Evolutionary conservation across 2,113 vertebrate species (phyloP).

Genomic region (Laticauda laticaudata): DNA sequence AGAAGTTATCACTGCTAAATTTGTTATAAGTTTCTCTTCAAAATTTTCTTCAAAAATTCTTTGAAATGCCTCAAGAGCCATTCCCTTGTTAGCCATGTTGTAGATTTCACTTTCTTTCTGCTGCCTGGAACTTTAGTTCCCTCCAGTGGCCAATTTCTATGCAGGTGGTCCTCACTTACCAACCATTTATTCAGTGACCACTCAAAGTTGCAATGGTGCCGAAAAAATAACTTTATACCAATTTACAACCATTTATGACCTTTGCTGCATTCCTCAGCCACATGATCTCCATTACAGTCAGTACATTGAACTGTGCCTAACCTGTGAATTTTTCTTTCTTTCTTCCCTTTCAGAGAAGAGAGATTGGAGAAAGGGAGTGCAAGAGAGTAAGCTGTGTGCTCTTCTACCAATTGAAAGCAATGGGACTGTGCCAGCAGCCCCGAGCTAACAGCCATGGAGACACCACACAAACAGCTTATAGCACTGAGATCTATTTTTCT

Average conservation of each 20-base stretch:
- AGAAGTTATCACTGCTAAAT: background rate
- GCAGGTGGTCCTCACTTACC: background rate
- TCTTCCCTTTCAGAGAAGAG: background rate
- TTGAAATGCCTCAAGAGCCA: background rate
- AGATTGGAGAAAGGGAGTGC: background rate
- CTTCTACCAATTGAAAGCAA: background rate
- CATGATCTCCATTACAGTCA: background rate
- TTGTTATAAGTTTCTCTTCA: background rate
- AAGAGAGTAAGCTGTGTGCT: background rate
- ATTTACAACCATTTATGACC: background rate
- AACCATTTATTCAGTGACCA: background rate
- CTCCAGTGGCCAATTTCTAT: background rate
- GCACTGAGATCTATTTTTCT: background rate
- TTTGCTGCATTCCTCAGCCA: background rate
- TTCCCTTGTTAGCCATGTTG: background rate
- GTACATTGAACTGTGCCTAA: background rate
- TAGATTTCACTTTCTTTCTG: background rate
- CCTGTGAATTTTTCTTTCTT: background rate
- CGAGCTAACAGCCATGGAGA: background rate
- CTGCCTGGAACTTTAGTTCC: background rate
- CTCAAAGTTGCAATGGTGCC: background rate
- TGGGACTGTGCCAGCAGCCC: background rate
- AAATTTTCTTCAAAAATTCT: background rate
- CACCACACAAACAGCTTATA: background rate
- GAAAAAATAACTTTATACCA: background rate